These are phyloP conservation scores for Echinarachnius parma DNA, from an alignment of 53 echinoderm and acorn worm genomes.

Conservation along the genomic window DNA sequence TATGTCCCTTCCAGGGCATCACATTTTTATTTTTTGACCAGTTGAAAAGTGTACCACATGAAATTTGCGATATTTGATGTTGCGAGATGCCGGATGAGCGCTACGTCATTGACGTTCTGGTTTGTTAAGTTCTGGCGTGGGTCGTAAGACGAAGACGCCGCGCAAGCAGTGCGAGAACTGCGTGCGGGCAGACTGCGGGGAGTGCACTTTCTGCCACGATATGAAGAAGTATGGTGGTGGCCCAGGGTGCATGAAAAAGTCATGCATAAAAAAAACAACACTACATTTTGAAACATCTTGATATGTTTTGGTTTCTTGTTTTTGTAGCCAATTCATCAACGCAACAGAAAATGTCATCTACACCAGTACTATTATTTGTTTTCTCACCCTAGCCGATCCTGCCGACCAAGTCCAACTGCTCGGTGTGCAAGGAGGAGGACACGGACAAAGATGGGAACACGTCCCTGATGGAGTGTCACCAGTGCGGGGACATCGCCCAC, in stretches of 20 bases:
- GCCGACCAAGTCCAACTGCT: constrained; percentile 75
- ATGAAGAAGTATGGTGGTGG: constrained; percentile 99
- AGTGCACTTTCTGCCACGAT: constrained; percentile 89
- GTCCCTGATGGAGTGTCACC: constrained; percentile 87
- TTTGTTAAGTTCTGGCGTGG: too few relatives aligned
- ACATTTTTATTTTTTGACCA: too few relatives aligned
- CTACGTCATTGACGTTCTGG: too few relatives aligned
- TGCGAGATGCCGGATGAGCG: too few relatives aligned
- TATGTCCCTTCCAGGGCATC: too few relatives aligned
- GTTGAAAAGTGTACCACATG: too few relatives aligned
- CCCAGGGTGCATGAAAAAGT: constrained; percentile 93
- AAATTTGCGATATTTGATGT: too few relatives aligned
- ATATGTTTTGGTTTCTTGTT: not conserved
- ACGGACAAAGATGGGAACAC: constrained; percentile 52
- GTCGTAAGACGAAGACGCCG: constrained; percentile 69
- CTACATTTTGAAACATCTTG: too few relatives aligned
- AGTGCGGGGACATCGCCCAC: constrained; percentile 68
- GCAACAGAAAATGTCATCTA: too few relatives aligned
- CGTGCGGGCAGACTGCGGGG: constrained; percentile 73
- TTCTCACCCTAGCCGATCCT: constrained; percentile 68
- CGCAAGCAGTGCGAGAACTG: constrained; percentile 95
- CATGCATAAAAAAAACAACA: constrained; percentile 74
- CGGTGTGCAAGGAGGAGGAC: constrained; percentile 73
- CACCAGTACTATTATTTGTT: not conserved
- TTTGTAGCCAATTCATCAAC: too few relatives aligned